Evolutionary conservation across 1,140 invertebrate genomes (phyloP).

Genomic region (Coelopa frigida): DNA sequence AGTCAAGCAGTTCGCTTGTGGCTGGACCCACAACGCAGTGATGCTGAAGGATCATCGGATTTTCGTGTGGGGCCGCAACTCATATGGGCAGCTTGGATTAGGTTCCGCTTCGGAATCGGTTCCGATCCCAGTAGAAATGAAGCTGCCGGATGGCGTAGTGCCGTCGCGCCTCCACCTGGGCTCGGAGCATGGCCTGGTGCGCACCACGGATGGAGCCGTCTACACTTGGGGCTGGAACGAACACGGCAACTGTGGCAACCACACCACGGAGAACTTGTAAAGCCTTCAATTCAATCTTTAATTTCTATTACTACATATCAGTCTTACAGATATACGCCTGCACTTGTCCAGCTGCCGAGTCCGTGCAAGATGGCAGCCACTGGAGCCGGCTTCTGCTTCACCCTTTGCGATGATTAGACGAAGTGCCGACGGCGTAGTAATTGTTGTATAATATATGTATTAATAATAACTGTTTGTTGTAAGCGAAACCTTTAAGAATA

Average conservation of each 20-base stretch:
- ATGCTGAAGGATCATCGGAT: conserved; percentile 54
- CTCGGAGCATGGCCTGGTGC: conserved; percentile 67
- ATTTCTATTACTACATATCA: conserved; percentile 6
- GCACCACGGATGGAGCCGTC: conserved; percentile 49
- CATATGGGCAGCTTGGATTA: conserved; percentile 65
- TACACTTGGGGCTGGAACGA: conserved; percentile 90
- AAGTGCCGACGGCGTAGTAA: no score
- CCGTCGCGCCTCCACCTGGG: conserved; percentile 56
- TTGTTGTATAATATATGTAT: no score
- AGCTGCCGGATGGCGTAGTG: conserved; percentile 17
- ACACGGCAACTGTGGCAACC: conserved; percentile 77
- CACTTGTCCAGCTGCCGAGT: conserved; percentile 22
- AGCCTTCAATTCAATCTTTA: neutral
- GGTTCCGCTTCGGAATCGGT: conserved; percentile 21
- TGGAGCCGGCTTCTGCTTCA: conserved; percentile 40
- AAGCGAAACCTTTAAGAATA: no score
- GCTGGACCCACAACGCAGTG: conserved; percentile 67
- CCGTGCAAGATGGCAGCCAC: conserved; percentile 29
- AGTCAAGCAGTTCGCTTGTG: conserved; percentile 52
- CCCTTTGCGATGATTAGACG: conserved; percentile 27
- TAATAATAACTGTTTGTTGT: no score
- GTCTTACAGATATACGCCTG: conserved; percentile 28
- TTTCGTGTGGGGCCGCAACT: conserved; percentile 71
- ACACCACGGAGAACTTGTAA: conserved; percentile 54
- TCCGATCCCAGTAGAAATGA: conserved; percentile 21